phyloP scores from a whole-genome alignment of 2,797 vertebrate species.

The Melanotaenia trifasciata region DNA sequence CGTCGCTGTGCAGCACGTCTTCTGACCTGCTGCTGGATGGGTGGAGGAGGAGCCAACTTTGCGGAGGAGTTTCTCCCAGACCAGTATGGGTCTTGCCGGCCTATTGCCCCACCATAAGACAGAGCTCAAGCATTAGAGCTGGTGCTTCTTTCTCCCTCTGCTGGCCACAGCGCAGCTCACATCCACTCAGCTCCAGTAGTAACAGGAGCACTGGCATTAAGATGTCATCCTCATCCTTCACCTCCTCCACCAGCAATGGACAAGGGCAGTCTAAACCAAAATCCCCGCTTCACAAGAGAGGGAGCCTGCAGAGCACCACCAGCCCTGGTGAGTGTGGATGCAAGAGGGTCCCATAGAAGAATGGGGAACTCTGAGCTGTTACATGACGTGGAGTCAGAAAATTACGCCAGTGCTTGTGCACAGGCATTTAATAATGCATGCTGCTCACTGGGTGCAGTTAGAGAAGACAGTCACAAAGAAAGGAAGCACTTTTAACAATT shows the following conservation, averaged over 20 bases:
- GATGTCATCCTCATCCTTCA: constrained; percentile 75
- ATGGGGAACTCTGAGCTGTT: constrained; percentile 20
- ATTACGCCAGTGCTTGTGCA: constrained; percentile 29
- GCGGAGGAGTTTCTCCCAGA: constrained; percentile 59
- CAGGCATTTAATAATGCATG: constrained; percentile 29
- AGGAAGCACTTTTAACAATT: neutral
- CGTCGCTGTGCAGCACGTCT: constrained; percentile 44
- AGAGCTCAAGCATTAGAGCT: constrained; percentile 51
- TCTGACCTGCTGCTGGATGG: constrained; percentile 58
- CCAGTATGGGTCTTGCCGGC: constrained; percentile 55
- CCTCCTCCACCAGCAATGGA: constrained; percentile 55
- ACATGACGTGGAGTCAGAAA: constrained; percentile 3
- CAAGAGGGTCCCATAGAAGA: constrained; percentile 35
- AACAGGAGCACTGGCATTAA: constrained; percentile 52
- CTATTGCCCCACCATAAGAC: constrained; percentile 51
- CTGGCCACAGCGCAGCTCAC: constrained; percentile 58
- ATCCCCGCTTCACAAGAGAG: constrained; percentile 86
- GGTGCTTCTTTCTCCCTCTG: constrained; percentile 58
- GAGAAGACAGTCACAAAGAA: constrained; percentile 8
- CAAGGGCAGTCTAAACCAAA: constrained; percentile 76
- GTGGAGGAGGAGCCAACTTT: constrained; percentile 77
- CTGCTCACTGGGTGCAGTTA: neutral
- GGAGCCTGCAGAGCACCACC: constrained; percentile 85
- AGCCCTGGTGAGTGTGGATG: constrained; percentile 85
- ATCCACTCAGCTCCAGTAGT: constrained; percentile 57